A percentile compares a stretch with the other conserved stretches of the same genome.
These are phyloP conservation scores for Galago senegalensis DNA, from an alignment of 2,797 vertebrate genomes.

Conservation along the genomic window DNA sequence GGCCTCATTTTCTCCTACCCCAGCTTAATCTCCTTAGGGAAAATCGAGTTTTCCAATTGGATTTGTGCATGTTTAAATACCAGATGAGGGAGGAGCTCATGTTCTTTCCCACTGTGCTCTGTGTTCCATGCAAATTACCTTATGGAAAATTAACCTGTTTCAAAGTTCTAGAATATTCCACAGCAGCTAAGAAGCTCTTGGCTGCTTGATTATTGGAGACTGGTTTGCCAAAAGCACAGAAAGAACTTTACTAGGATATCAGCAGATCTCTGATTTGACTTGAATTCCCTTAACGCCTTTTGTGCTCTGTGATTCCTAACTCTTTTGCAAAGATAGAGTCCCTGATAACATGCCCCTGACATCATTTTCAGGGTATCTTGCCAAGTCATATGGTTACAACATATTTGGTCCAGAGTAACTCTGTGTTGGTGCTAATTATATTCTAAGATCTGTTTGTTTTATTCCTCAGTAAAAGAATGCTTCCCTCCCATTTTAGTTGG, in stretches of 20 bases:
- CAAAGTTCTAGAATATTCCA: not conserved
- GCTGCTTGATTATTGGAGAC: not conserved
- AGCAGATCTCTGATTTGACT: not conserved
- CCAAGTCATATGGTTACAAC: not conserved
- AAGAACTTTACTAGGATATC: not conserved
- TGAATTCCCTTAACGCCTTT: not conserved
- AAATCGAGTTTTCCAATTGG: not conserved
- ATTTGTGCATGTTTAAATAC: not conserved
- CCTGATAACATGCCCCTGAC: not conserved
- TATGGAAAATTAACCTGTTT: not conserved
- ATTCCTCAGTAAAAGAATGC: not conserved
- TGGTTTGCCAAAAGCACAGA: not conserved
- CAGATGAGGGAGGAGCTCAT: not conserved
- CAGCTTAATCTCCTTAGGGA: not conserved
- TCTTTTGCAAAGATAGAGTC: slow-evolving; percentile 23
- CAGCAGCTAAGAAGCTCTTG: not conserved
- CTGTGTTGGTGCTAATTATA: not conserved
- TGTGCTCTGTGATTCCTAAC: not conserved
- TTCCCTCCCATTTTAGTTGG: not conserved
- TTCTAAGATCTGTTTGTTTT: not conserved
- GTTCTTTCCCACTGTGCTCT: not conserved
- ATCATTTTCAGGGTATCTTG: not conserved
- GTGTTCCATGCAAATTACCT: not conserved
- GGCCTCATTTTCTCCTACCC: not conserved
- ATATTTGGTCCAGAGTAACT: not conserved